phyloP scores from a whole-genome alignment of 2,113 vertebrate species.

The Amazona vittata region DNA sequence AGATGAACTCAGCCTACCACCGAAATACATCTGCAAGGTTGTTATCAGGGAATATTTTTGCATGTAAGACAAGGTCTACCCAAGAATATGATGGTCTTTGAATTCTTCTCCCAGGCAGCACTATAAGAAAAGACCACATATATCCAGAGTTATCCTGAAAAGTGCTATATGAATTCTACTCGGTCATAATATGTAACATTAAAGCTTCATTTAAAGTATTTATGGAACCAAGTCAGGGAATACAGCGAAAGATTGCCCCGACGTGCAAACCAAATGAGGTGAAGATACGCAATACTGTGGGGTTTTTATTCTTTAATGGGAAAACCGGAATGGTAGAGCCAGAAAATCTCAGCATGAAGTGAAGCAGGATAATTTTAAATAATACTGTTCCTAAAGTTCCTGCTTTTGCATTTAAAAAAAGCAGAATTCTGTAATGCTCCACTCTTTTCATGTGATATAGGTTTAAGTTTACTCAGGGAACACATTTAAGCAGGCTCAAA shows the following conservation, averaged over 20 bases:
- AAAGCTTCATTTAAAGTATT: background rate
- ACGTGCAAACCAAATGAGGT: background rate
- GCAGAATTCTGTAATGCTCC: background rate
- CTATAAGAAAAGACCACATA: background rate
- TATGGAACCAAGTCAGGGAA: background rate
- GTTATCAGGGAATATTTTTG: background rate
- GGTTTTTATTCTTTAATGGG: background rate
- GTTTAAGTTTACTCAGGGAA: background rate
- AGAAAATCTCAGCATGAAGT: background rate
- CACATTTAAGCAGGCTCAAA: constrained; percentile 10
- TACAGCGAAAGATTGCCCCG: background rate
- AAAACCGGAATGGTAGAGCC: background rate
- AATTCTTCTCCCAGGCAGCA: background rate
- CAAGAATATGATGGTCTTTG: background rate
- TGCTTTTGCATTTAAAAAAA: background rate
- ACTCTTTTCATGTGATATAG: background rate
- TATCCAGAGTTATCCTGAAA: background rate
- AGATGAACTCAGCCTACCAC: background rate
- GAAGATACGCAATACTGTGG: background rate
- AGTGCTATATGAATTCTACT: background rate
- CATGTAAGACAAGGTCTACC: background rate
- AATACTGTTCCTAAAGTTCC: background rate
- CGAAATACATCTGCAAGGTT: background rate
- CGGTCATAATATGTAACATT: background rate
- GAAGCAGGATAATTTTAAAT: background rate